A percentile compares a stretch with the other conserved stretches of the same genome.
phyloP scores from a whole-genome alignment of 53 echinoderm and acorn worm species.

The Zoroaster sp. region DNA sequence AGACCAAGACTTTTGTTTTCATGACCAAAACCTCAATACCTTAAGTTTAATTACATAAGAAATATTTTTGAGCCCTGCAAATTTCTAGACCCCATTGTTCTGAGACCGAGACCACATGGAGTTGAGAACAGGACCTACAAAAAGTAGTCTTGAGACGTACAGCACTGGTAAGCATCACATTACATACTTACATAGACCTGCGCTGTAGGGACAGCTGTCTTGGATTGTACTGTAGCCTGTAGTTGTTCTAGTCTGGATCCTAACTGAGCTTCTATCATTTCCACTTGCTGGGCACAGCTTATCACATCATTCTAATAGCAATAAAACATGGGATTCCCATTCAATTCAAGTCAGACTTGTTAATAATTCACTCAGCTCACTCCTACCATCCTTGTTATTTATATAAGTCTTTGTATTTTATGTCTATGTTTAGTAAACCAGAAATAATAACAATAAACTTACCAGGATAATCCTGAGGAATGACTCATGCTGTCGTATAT shows the following conservation, averaged over 20 bases:
- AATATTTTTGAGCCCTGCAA: too few relatives aligned
- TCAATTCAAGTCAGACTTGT: too few relatives aligned
- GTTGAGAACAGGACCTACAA: neutral
- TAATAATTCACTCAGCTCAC: too few relatives aligned
- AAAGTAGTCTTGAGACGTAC: neutral
- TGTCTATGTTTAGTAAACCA: too few relatives aligned
- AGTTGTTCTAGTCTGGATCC: conserved; percentile 94
- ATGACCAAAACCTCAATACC: too few relatives aligned
- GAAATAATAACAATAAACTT: too few relatives aligned
- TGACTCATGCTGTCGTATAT: conserved; percentile 92
- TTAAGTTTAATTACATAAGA: too few relatives aligned
- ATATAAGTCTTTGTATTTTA: too few relatives aligned
- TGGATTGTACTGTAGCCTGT: conserved; percentile 97
- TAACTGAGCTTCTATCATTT: conserved; percentile 94
- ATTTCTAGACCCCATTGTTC: too few relatives aligned
- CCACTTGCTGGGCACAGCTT: conserved; percentile 99
- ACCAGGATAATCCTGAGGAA: conserved; percentile 97
- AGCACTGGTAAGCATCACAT: neutral
- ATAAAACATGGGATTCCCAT: neutral
- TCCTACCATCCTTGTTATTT: too few relatives aligned
- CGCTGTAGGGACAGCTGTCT: conserved; percentile 98
- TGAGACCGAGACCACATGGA: too few relatives aligned
- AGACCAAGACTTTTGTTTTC: too few relatives aligned
- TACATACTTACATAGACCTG: conserved; percentile 97
- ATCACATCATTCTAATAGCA: conserved; percentile 92